Percentiles rank a stretch among this genome's conserved stretches.
phyloP scores from a whole-genome alignment of 1,140 invertebrate genomes.

The Ceratina japonica region DNA sequence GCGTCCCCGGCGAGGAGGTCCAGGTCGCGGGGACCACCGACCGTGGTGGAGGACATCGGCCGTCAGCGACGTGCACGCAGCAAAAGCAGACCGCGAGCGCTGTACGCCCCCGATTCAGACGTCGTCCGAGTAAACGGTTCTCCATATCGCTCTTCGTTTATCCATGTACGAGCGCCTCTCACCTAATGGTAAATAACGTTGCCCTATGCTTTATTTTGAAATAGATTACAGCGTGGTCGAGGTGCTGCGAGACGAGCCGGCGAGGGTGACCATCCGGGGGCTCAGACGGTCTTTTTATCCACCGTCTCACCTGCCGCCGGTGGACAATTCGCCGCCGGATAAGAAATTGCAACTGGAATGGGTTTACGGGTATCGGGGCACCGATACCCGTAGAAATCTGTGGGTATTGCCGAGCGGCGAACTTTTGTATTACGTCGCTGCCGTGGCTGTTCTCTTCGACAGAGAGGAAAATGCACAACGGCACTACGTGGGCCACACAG shows the following conservation, averaged over 20 bases:
- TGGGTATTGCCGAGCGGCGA: conserved; percentile 96
- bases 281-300: conserved; percentile 92
- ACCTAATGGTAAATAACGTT: not conserved
- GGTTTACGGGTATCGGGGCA: conserved; percentile 97
- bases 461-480: conserved; percentile 93
- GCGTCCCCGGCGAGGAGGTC: conserved; percentile 85
- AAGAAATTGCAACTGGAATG: conserved; percentile 93
- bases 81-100: conserved; percentile 88
- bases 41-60: conserved; percentile 80
- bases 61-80: conserved; percentile 84
- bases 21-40: conserved; percentile 82
- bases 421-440: conserved; percentile 94
- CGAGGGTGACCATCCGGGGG: conserved; percentile 90
- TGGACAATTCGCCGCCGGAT: conserved; percentile 91
- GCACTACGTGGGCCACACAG: conserved; percentile 96
- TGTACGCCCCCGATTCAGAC: conserved; percentile 89
- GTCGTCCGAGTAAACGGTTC: conserved; percentile 86
- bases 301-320: conserved; percentile 88
- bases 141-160: conserved; percentile 18
- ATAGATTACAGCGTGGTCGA: conserved; percentile 90
- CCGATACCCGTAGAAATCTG: conserved; percentile 91
- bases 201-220: not conserved
- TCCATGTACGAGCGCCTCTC: not conserved
- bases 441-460: conserved; percentile 94
- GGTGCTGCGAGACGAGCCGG: conserved; percentile 90